Evolutionary conservation across 2,888 invertebrate genomes (phyloP).

Genomic region (Metopia argyrocephala): DNA sequence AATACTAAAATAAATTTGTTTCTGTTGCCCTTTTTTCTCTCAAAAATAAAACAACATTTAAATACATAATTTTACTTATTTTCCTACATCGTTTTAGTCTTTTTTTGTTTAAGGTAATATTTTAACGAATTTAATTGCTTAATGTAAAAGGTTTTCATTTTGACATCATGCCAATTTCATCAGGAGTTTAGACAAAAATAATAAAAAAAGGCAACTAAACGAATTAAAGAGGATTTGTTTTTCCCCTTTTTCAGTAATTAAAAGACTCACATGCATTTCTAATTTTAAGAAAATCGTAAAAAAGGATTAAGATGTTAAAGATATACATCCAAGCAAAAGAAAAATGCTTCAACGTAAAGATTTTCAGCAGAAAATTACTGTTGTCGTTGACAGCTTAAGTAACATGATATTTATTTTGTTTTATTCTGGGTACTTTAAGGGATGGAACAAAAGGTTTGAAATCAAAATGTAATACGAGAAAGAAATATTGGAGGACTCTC

Average conservation of each 20-base stretch:
- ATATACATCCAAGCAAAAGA: neutral
- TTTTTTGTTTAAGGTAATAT: conserved; percentile 2
- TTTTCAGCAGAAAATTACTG: conserved; percentile 55
- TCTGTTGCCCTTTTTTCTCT: too few relatives aligned
- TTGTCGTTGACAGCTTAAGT: conserved; percentile 58
- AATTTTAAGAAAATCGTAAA: neutral
- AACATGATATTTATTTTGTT: conserved; percentile 41
- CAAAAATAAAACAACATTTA: too few relatives aligned
- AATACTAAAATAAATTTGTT: too few relatives aligned
- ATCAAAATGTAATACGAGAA: too few relatives aligned
- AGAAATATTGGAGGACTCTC: too few relatives aligned
- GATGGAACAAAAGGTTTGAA: too few relatives aligned
- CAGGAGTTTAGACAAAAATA: neutral
- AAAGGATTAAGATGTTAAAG: neutral
- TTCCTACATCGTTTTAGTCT: neutral
- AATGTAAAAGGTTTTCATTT: conserved; percentile 49
- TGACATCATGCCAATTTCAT: conserved; percentile 49
- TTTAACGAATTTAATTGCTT: conserved; percentile 45
- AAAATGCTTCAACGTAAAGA: conserved; percentile 53
- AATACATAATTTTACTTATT: neutral
- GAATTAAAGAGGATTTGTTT: conserved; percentile 49
- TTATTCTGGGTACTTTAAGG: too few relatives aligned
- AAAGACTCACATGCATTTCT: conserved; percentile 3
- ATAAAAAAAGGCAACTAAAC: neutral
- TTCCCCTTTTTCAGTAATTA: conserved; percentile 52